Evolutionary conservation across 2,113 vertebrate species (phyloP).

Genomic region (Vireo altiloquus): DNA sequence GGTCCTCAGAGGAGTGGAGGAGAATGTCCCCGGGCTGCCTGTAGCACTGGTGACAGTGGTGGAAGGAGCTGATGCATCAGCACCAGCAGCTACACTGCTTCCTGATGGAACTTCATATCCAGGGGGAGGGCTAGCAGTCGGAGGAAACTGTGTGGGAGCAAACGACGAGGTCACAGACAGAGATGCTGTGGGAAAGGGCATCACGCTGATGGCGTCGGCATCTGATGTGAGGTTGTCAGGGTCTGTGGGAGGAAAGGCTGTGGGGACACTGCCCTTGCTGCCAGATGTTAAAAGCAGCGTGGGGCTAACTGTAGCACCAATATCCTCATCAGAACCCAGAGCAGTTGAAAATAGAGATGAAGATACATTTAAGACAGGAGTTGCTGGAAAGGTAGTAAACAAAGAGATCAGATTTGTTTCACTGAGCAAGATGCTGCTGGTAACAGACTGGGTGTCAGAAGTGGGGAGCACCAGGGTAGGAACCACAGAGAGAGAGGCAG

Average conservation of each 20-base stretch:
- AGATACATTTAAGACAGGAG: slow-evolving; percentile 15
- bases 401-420: slow-evolving; percentile 21
- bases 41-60: neutral
- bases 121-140: neutral
- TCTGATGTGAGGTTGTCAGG: neutral
- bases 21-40: neutral
- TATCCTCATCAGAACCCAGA: neutral
- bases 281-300: neutral
- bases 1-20: neutral
- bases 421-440: slow-evolving; percentile 1
- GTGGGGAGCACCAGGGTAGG: slow-evolving; percentile 30
- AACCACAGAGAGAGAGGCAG: neutral
- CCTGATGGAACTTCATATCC: slow-evolving; percentile 38
- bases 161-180: neutral
- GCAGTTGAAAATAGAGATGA: neutral
- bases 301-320: neutral
- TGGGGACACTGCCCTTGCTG: slow-evolving; percentile 18
- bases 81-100: neutral
- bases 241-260: neutral
- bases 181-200: slow-evolving; percentile 9
- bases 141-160: slow-evolving; percentile 30
- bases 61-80: neutral
- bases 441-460: neutral
- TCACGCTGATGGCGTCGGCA: neutral
- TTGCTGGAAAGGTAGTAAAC: slow-evolving; percentile 11